phyloP scores from a whole-genome alignment of 2,113 vertebrate species.

The Cephalopterus ornatus region DNA sequence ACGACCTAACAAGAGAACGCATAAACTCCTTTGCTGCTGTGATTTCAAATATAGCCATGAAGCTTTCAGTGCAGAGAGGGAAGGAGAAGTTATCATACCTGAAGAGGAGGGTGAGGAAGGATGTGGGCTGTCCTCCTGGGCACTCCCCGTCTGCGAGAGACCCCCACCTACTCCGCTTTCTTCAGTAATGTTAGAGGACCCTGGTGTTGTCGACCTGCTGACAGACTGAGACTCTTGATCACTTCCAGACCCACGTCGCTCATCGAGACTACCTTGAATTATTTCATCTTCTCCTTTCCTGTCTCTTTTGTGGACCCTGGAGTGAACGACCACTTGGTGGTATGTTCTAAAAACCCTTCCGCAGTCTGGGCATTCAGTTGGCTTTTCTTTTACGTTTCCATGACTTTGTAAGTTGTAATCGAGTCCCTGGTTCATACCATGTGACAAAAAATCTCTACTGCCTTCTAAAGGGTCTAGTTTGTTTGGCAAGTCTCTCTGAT shows the following conservation, averaged over 20 bases:
- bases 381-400: slow-evolving; percentile 87
- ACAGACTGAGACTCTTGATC: slow-evolving; percentile 98
- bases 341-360: slow-evolving; percentile 96
- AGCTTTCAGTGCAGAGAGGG: not conserved
- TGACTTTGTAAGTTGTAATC: slow-evolving; percentile 87
- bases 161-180: slow-evolving; percentile 93
- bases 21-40: not conserved
- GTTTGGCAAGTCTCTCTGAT: slow-evolving; percentile 83
- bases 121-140: slow-evolving; percentile 97
- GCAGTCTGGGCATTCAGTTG: slow-evolving; percentile 95
- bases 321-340: slow-evolving; percentile 98
- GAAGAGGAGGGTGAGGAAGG: slow-evolving; percentile 95
- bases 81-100: slow-evolving; percentile 80
- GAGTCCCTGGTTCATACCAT: slow-evolving; percentile 84
- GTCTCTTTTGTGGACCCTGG: slow-evolving; percentile 92
- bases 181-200: slow-evolving; percentile 96
- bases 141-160: slow-evolving; percentile 93
- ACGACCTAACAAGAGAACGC: not conserved
- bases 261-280: slow-evolving; percentile 83
- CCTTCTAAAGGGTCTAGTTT: slow-evolving; percentile 92
- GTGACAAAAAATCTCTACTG: slow-evolving; percentile 89
- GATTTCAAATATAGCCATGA: not conserved
- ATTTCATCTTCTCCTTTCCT: slow-evolving; percentile 85
- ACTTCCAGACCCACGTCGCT: slow-evolving; percentile 93
- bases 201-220: slow-evolving; percentile 95